Evolutionary conservation across 2,888 invertebrate species (phyloP), one percentile per base, ranked within the genome.

Genomic region (Rhabditoides inermis): DNA sequence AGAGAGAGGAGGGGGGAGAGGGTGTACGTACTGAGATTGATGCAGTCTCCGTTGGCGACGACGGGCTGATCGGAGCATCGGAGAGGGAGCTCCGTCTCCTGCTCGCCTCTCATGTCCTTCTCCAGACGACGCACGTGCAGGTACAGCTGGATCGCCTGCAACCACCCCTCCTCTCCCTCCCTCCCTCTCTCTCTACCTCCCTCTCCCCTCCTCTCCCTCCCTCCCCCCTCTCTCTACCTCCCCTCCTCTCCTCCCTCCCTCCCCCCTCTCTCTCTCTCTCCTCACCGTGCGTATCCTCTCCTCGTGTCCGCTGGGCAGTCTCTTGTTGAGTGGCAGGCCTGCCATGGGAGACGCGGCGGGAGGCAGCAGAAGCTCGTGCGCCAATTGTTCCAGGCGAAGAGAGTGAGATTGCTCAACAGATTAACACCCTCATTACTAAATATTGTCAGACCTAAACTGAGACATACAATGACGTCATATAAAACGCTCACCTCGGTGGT

Each of bases 301-400:
- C 45, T 90, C 90, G 82, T 95, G 92, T 57, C 94, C 95, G 78
- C 92, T 92, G 0, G 95, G 92, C 63, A 95, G 79, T 67, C 95
- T 83, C 76, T 91, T 90, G 42, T 86, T 87, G 77, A 98, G 92
- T 63, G 86, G 86, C 58, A 95, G 90, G 1, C 91, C 92, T 1
- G 92, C 92, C 82, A 94, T 85, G 0, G 94, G 94, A 0, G 95
- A 92, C 23, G 88, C 87, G 0, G 90, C 91, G 0, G 95, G 95
- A 0, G 94, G 91, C 65, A 98, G 79, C 50, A 98, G 81, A 71
- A 98, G 86, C 50, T 98, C 95, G 88, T 91, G 91, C 79, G 90
- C 89, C 61, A 98, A 78, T 84, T 88, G 90, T 77, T 94, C 92
- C 45, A 72, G 61, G 2, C 56, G 53, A n/a, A 65, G 48, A 18